These are phyloP conservation scores for Scortum barcoo DNA, from an alignment of 2,113 vertebrate genomes.

Conservation along the genomic window DNA sequence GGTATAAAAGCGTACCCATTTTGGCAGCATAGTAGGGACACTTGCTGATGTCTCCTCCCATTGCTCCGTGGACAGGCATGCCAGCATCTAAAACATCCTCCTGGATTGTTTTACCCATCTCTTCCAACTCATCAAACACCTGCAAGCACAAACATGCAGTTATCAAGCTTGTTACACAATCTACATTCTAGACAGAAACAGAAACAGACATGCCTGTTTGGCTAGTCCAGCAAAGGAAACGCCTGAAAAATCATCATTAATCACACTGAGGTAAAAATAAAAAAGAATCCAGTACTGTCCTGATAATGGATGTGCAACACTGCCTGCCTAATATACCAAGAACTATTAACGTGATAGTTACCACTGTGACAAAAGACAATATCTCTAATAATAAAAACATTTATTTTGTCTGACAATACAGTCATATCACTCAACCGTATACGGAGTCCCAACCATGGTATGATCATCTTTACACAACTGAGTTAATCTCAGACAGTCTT, in stretches of 20 bases:
- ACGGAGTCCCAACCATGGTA: not conserved
- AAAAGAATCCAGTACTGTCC: not conserved
- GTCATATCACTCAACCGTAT: not conserved
- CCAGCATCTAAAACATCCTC: conserved; percentile 86
- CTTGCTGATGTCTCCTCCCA: conserved; percentile 90
- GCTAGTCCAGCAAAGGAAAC: too few species aligned
- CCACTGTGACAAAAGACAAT: too few species aligned
- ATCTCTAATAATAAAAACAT: too few species aligned
- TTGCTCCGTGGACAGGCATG: conserved; percentile 84
- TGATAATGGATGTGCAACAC: not conserved
- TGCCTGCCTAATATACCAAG: not conserved
- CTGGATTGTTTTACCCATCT: conserved; percentile 85
- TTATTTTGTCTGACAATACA: too few species aligned
- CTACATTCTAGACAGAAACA: not conserved
- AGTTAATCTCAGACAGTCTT: not conserved
- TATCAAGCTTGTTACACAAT: not conserved
- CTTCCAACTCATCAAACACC: conserved; percentile 95
- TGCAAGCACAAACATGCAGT: conserved; percentile 67
- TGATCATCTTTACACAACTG: not conserved
- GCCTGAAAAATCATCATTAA: not conserved
- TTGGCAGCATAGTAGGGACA: conserved; percentile 93
- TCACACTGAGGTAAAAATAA: not conserved
- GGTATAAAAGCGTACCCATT: conserved; percentile 78
- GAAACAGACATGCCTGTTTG: not conserved
- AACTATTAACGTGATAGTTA: not conserved